Base-by-base conservation (phyloP, 2,888 invertebrate species). In the Gnatocerus cornutus region DNA sequence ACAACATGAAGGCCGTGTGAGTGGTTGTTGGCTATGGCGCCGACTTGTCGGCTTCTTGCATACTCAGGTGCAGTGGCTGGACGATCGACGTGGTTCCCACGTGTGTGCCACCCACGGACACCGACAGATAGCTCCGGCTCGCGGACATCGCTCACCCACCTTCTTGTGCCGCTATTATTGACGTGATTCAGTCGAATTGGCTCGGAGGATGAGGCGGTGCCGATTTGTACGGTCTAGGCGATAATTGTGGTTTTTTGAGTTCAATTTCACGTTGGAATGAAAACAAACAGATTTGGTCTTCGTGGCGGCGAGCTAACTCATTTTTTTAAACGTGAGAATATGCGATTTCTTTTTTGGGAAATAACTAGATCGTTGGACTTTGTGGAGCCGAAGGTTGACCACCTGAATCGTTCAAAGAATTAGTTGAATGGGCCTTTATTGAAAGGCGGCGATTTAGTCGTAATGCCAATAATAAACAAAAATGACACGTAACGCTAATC, bases 1-100 rank as follows among this genome's bases (percentile, higher is more conserved):
- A 52, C 14, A 37, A 64, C 65, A 72, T 68, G 76, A 75, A 73
- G 74, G 74, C 71, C 74, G 71, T 73, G 65, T 55, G 61, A 69
- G 63, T 59, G 72, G 70, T 62, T 58, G 68, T 48, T 39, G 68
- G 56, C 64, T 63, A 59, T 87, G 89, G 89, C 89, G 89, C 89
- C 89, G 86, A 84, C 83, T 84, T 87, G 89, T 87, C 89, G 89
- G 88, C 84, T 84, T 83, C 87, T 87, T 87, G 88, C 89, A 89
- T 89, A 89, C 89, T 89, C 89, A 89, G 89, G 89, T 89, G 87
- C 87, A 86, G 84, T 86, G 87, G 86, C 87, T 86, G 87, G 86
- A 71, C 86, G 66, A 66, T 55, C 84, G 86, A 83, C 76, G 74
- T 73, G 78, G 80, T 82, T 84, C 83, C 83, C 82, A 83, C 82